These are phyloP conservation scores for Pteronotus mesoamericanus DNA, from an alignment of 2,797 vertebrate species.

Conservation along the genomic window DNA sequence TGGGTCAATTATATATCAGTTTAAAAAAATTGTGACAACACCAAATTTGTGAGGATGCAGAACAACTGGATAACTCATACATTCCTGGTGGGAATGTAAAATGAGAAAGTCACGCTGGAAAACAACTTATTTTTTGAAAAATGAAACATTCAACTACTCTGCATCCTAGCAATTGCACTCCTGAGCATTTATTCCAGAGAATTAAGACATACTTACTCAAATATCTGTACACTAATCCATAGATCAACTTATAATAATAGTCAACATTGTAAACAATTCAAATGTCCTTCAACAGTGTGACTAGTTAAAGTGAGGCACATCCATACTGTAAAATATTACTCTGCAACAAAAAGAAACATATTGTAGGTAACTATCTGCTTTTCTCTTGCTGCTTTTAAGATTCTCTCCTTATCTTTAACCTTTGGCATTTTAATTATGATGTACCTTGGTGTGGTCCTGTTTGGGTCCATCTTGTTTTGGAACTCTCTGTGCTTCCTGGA, in stretches of 20 bases:
- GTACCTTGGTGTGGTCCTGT: no score
- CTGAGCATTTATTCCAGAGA: not conserved
- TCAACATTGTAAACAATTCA: not conserved
- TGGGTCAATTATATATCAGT: not conserved
- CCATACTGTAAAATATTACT: not conserved
- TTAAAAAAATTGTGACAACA: not conserved
- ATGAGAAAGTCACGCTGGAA: not conserved
- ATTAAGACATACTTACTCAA: not conserved
- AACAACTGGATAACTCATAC: not conserved
- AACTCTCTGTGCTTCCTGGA: no score
- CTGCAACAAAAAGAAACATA: not conserved
- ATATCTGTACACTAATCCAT: not conserved
- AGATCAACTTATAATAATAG: not conserved
- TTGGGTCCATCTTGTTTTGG: no score
- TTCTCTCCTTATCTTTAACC: no score
- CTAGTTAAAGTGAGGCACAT: not conserved
- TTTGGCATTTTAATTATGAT: no score
- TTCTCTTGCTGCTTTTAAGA: no score
- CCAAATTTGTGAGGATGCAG: not conserved
- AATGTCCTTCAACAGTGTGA: not conserved
- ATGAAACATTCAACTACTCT: not conserved
- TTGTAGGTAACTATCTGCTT: no score
- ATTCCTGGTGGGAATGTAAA: not conserved
- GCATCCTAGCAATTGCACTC: not conserved
- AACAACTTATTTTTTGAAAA: no score